phyloP scores from a whole-genome alignment of 2,888 invertebrate species.

The Catocala fraxini region DNA sequence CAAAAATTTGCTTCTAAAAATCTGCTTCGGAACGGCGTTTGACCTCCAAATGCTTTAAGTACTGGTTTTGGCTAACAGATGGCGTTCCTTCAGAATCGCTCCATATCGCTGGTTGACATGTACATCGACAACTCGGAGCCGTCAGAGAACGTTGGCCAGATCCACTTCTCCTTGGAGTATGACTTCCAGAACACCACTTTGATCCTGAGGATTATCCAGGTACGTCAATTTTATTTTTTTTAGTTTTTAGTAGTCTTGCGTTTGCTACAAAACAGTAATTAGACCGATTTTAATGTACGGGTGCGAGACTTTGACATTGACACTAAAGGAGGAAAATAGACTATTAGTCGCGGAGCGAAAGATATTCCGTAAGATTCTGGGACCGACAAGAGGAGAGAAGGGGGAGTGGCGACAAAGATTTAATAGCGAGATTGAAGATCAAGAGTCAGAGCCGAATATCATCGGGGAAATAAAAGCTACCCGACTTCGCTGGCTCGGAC shows the following conservation, averaged over 20 bases:
- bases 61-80: conserved; percentile 82
- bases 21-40: conserved; percentile 30
- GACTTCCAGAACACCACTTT: conserved; percentile 97
- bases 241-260: background rate
- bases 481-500: too few relatives aligned
- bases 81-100: conserved; percentile 94
- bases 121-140: conserved; percentile 98
- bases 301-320: too few relatives aligned
- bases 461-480: too few relatives aligned
- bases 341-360: too few relatives aligned
- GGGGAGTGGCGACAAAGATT: too few relatives aligned
- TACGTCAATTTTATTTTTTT: conserved; percentile 66
- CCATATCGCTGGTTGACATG: conserved; percentile 97
- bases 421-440: too few relatives aligned
- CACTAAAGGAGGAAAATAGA: too few relatives aligned
- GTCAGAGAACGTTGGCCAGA: conserved; percentile 97
- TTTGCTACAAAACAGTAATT: too few relatives aligned
- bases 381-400: too few relatives aligned
- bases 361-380: too few relatives aligned
- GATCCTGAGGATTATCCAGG: conserved; percentile 96
- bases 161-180: conserved; percentile 97
- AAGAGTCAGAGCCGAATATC: too few relatives aligned
- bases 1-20: conserved; percentile 15
- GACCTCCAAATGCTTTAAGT: conserved; percentile 61
- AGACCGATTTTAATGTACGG: too few relatives aligned